These are phyloP conservation scores for Mechanitis messenoides DNA, from an alignment of 2,888 invertebrate species.

Conservation along the genomic window DNA sequence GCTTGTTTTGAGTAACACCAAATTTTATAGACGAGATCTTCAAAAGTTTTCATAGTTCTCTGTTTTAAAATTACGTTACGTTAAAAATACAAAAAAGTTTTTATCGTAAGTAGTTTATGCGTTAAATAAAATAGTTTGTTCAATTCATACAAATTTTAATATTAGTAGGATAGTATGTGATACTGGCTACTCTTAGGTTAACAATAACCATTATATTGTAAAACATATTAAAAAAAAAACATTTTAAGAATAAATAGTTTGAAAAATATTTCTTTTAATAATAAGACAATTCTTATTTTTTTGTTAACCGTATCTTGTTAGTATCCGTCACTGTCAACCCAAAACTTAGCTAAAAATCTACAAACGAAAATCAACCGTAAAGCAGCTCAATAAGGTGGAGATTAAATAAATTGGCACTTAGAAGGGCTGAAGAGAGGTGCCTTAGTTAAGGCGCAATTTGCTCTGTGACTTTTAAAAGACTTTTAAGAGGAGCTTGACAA, in stretches of 20 bases:
- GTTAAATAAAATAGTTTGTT: too few species aligned
- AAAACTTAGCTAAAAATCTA: constrained; percentile 20
- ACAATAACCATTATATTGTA: too few species aligned
- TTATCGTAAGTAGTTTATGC: too few species aligned
- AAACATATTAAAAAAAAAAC: too few species aligned
- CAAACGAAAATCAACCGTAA: constrained; percentile 11
- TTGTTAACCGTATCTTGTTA: constrained; percentile 28
- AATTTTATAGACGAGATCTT: too few species aligned
- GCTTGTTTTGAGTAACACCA: too few species aligned
- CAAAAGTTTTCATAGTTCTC: too few species aligned
- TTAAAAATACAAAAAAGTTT: too few species aligned
- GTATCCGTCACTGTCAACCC: constrained; percentile 29
- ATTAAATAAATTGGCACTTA: background rate
- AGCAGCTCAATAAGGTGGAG: constrained; percentile 2
- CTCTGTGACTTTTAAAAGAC: constrained; percentile 18
- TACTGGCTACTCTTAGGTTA: too few species aligned
- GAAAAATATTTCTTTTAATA: background rate
- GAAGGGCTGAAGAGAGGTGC: constrained; percentile 12
- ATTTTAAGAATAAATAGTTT: background rate
- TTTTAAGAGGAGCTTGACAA: constrained; percentile 13
- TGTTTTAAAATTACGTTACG: too few species aligned
- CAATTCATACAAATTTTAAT: too few species aligned
- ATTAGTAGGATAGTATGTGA: too few species aligned
- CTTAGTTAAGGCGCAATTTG: constrained; percentile 22
- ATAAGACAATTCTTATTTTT: background rate